Evolutionary conservation across 2,888 invertebrate genomes (phyloP).

Genomic region (Sympetrum striolatum): DNA sequence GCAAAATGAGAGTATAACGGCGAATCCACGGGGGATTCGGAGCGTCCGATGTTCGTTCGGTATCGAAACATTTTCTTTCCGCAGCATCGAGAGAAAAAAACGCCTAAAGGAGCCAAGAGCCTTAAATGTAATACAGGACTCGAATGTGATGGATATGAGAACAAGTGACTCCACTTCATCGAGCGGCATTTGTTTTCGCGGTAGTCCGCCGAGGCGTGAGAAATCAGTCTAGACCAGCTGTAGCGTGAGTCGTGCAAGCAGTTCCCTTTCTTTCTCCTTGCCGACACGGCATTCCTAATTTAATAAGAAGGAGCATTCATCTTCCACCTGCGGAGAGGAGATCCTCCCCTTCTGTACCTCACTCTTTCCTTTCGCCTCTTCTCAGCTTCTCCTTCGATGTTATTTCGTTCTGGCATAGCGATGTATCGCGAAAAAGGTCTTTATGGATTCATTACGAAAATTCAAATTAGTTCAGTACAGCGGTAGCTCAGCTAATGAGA

Average conservation of each 20-base stretch:
- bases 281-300: constrained; percentile 35
- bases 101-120: not conserved
- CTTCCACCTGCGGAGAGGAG: not conserved
- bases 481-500: not conserved
- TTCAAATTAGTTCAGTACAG: not conserved
- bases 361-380: not conserved
- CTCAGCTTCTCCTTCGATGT: not conserved
- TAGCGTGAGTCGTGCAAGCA: constrained; percentile 12
- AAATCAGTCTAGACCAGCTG: constrained; percentile 35
- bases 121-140: not conserved
- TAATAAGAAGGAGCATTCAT: constrained; percentile 38
- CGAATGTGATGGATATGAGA: constrained; percentile 20
- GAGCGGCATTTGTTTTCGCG: constrained; percentile 34
- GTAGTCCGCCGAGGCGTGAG: constrained; percentile 27
- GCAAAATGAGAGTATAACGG: too few species aligned
- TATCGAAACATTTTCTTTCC: not conserved
- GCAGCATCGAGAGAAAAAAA: not conserved
- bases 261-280: not conserved
- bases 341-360: not conserved
- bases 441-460: not conserved
- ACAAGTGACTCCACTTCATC: constrained; percentile 30
- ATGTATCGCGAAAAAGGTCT: not conserved
- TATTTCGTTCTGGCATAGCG: not conserved
- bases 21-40: too few species aligned
- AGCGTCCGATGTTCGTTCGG: too few species aligned